Percentiles rank a stretch among this genome's conserved stretches.
These are phyloP conservation scores for Venturia canescens DNA, from an alignment of 1,140 invertebrate genomes.

Conservation along the genomic window DNA sequence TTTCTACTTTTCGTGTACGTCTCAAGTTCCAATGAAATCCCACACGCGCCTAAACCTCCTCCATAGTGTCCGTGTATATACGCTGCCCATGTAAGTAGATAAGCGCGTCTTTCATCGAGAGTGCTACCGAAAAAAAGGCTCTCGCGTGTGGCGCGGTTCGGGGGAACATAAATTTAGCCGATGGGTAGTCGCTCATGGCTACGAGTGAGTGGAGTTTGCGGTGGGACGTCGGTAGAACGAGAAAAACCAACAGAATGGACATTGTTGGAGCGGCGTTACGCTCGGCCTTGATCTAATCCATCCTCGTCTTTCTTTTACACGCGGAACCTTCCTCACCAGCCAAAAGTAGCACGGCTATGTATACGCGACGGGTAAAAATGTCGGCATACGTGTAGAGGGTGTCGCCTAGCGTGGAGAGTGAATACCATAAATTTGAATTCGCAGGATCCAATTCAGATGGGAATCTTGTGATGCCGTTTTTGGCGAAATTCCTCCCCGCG, in stretches of 20 bases:
- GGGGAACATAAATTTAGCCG: slow-evolving; percentile 30
- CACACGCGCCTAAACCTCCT: background rate
- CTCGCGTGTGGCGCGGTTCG: background rate
- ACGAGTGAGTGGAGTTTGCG: slow-evolving; percentile 13
- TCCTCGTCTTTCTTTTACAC: background rate
- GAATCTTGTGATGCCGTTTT: too few species aligned
- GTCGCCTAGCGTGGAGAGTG: too few species aligned
- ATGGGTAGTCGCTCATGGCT: slow-evolving; percentile 33
- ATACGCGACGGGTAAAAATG: background rate
- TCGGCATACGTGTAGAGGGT: too few species aligned
- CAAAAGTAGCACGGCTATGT: background rate
- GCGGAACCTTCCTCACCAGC: background rate
- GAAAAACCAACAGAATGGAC: slow-evolving; percentile 21
- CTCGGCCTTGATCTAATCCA: slow-evolving; percentile 33
- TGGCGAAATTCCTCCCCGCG: too few species aligned
- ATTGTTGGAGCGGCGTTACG: slow-evolving; percentile 26
- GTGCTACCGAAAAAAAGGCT: slow-evolving; percentile 16
- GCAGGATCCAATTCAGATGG: too few species aligned
- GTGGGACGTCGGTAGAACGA: slow-evolving; percentile 3
- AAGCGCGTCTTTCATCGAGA: slow-evolving; percentile 19
- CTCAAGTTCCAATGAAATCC: background rate
- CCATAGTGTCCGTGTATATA: background rate
- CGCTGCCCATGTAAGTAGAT: background rate
- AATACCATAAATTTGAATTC: too few species aligned
- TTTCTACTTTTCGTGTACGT: background rate